Conservation (phyloP, 37 sponge, comb jelly and placozoan species). For the Oopsacas minuta region DNA sequence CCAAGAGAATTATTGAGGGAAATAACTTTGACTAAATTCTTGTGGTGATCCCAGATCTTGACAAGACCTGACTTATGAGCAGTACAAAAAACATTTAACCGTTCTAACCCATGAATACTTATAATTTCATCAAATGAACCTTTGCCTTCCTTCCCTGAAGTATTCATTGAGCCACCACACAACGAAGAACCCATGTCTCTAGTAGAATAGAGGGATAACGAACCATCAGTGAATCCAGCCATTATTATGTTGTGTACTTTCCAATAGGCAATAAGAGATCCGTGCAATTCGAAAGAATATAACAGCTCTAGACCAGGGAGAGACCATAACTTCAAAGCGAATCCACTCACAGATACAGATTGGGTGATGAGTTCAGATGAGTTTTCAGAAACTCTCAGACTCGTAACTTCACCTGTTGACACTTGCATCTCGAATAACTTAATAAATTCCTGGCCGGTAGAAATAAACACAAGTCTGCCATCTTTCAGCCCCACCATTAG, state of each 20-base stretch:
- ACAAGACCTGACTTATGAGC: not conserved
- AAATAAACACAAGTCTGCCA: not conserved
- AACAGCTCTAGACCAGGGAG: not conserved
- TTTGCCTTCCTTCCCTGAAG: not conserved
- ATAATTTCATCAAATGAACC: not conserved
- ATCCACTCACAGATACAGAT: not conserved
- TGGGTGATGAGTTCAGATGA: not conserved
- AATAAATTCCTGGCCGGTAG: not conserved
- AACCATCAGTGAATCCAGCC: not conserved
- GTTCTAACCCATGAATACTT: not conserved
- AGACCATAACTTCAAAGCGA: not conserved
- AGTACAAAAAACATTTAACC: not conserved
- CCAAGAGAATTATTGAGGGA: not conserved
- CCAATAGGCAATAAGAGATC: not conserved
- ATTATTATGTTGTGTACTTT: not conserved
- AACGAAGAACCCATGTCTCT: not conserved
- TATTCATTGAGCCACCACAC: not conserved
- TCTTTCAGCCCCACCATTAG: not conserved
- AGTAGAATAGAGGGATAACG: not conserved
- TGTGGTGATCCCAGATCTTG: conserved; percentile 14
- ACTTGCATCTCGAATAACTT: not conserved
- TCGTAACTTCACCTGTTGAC: not conserved
- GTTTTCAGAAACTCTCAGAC: not conserved
- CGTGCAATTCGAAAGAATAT: not conserved
- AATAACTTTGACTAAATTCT: not conserved